Base-by-base conservation (phyloP, 2,888 invertebrate genomes). In the Yponomeuta evonymella region DNA sequence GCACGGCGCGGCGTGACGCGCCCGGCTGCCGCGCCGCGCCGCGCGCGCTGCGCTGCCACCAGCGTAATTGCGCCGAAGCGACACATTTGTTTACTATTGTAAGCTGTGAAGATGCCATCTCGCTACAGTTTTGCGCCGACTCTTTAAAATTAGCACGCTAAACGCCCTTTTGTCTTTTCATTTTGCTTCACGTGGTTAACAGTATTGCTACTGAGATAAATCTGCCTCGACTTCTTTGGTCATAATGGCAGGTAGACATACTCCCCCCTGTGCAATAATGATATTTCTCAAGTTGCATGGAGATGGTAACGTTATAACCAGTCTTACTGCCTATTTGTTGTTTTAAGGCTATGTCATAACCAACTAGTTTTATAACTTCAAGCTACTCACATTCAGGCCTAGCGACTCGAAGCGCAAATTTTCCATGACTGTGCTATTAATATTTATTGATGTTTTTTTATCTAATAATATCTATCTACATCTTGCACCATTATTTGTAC, bases 81-180 rank as follows among this genome's bases (percentile, higher is more conserved):
- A 90, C 91, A 90, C 90, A 90, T 90, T 91, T 90, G 90, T 90
- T 90, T 87, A 89, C 89, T 88, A 89, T 90, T 88, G 90, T 88
- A 88, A 86, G 87, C 90, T 87, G 88, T 86, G 89, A 90, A 92
- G 91, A 92, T 92, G 87, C 86, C 89, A 90, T 91, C 90, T 84
- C 83, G 76, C 79, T 77, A 79, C 84, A 75, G 86, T 87, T 86
- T 87, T 83, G 81, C 80, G 77, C 79, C 79, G 82, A 81, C 84
- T 86, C 82, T 83, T 86, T 87, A 87, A 88, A 90, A 92, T 92
- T 91, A 91, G 90, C 85, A 78, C 81, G 76, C 85, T 88, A 79
- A 79, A 78, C 78, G 78, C 76, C 77, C 73, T 73, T 74, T 73
- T 76, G 76, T 73, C 74, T 73, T 73, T 74, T 66, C 67, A 58